A percentile compares a stretch with the other conserved stretches of the same genome.
phyloP scores from a whole-genome alignment of 2,797 vertebrate species.

The Merluccius polli region DNA sequence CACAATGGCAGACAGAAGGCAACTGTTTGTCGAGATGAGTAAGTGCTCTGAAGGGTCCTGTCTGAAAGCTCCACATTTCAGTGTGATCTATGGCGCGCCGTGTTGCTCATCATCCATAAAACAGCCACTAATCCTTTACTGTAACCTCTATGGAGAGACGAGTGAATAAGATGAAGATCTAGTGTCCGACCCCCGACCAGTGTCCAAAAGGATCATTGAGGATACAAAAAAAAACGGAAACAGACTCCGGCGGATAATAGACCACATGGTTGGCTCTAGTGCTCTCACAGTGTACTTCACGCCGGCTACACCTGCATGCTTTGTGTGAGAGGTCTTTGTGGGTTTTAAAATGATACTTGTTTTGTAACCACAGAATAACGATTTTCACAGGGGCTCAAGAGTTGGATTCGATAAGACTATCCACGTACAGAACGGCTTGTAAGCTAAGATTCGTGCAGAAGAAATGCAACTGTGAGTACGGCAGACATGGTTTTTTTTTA shows the following conservation, averaged over 20 bases:
- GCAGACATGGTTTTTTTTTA: neutral
- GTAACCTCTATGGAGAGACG: slow-evolving; percentile 27
- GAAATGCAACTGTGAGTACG: slow-evolving; percentile 95
- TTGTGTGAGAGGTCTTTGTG: neutral
- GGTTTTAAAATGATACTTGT: neutral
- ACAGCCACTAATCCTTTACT: slow-evolving; percentile 26
- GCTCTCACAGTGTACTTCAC: neutral
- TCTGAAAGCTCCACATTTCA: slow-evolving; percentile 14
- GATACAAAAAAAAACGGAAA: neutral
- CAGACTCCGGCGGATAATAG: neutral
- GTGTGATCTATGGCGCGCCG: slow-evolving; percentile 32
- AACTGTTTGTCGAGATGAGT: slow-evolving; percentile 99
- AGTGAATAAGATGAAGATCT: slow-evolving; percentile 41
- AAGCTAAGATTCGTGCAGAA: slow-evolving; percentile 99
- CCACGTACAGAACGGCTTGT: slow-evolving; percentile 98
- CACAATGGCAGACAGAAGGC: slow-evolving; percentile 98
- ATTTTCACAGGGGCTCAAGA: slow-evolving; percentile 87
- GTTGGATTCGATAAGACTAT: slow-evolving; percentile 96
- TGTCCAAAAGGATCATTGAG: neutral
- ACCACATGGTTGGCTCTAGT: neutral
- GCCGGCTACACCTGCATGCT: neutral
- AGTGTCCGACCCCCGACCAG: slow-evolving; percentile 12
- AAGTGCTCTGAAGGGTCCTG: slow-evolving; percentile 70
- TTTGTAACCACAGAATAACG: neutral
- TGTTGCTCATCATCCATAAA: slow-evolving; percentile 40